phyloP scores from a whole-genome alignment of 2,113 vertebrate genomes.

The Istiophorus platypterus region DNA sequence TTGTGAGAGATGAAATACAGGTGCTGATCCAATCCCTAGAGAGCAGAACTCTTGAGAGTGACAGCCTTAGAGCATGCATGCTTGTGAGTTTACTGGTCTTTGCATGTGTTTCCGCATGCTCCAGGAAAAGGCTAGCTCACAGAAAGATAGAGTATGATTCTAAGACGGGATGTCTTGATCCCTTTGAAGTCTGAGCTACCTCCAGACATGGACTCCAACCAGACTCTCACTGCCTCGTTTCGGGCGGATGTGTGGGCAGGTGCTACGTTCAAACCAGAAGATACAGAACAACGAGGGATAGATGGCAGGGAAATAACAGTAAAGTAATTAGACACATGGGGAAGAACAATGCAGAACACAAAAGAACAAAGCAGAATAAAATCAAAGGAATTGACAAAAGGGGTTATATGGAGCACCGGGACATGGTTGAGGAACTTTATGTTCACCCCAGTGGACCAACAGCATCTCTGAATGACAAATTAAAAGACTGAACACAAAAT shows the following conservation, averaged over 20 bases:
- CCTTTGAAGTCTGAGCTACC: conserved; percentile 88
- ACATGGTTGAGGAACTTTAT: conserved; percentile 35
- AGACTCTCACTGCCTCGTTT: conserved; percentile 95
- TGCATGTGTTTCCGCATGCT: conserved; percentile 70
- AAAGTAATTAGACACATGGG: conserved; percentile 78
- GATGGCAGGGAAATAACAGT: conserved; percentile 74
- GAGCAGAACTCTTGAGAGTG: conserved; percentile 23
- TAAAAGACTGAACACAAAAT: conserved; percentile 66
- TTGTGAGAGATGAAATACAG: conserved; percentile 33
- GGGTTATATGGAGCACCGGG: conserved; percentile 60
- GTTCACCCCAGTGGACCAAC: conserved; percentile 53
- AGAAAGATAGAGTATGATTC: conserved; percentile 51
- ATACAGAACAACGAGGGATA: conserved; percentile 65
- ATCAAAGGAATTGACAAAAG: conserved; percentile 57
- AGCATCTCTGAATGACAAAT: conserved; percentile 55
- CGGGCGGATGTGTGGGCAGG: conserved; percentile 91
- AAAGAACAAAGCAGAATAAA: conserved; percentile 71
- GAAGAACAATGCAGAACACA: conserved; percentile 69
- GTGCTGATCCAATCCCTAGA: conserved; percentile 27
- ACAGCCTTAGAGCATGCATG: conserved; percentile 62
- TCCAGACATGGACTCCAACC: conserved; percentile 98
- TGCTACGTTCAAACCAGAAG: conserved; percentile 88
- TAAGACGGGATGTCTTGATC: conserved; percentile 60
- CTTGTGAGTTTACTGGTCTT: conserved; percentile 58
- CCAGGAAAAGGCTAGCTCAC: conserved; percentile 48